Percentiles rank a stretch among this genome's conserved stretches.
Evolutionary conservation across 2,113 vertebrate species (phyloP).

Genomic region (Neotoma lepida): DNA sequence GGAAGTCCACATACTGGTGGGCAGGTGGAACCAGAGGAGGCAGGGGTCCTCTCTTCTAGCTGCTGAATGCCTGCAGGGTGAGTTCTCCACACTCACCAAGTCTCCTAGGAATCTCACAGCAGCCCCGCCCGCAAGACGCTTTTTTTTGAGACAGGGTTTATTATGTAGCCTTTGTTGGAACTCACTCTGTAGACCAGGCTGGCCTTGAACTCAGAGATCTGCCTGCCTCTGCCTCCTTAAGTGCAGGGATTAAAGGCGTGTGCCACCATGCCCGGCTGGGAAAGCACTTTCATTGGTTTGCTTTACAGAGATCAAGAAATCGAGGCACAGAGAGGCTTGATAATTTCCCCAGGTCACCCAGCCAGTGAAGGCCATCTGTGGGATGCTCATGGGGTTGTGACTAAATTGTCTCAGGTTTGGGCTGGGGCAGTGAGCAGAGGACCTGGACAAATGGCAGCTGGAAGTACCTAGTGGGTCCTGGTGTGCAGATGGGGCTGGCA

Average conservation of each 20-base stretch:
- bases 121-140: not conserved
- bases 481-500: accelerated
- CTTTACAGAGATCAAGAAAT: not conserved
- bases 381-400: not conserved
- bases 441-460: not conserved
- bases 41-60: not conserved
- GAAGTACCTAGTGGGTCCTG: not conserved
- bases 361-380: not conserved
- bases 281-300: not conserved
- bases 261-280: not conserved
- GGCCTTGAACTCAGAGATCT: not conserved
- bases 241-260: not conserved
- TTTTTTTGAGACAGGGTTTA: not conserved
- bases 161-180: not conserved
- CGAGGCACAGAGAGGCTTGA: not conserved
- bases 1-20: not conserved
- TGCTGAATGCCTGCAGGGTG: accelerated
- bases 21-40: not conserved
- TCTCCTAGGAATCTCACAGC: not conserved
- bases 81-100: not conserved
- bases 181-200: not conserved
- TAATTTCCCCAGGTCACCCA: not conserved
- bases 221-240: not conserved
- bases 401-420: not conserved
- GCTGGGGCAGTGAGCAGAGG: not conserved